Evolutionary conservation across 2,888 invertebrate species (phyloP).

Genomic region (Synergus laeviventris): DNA sequence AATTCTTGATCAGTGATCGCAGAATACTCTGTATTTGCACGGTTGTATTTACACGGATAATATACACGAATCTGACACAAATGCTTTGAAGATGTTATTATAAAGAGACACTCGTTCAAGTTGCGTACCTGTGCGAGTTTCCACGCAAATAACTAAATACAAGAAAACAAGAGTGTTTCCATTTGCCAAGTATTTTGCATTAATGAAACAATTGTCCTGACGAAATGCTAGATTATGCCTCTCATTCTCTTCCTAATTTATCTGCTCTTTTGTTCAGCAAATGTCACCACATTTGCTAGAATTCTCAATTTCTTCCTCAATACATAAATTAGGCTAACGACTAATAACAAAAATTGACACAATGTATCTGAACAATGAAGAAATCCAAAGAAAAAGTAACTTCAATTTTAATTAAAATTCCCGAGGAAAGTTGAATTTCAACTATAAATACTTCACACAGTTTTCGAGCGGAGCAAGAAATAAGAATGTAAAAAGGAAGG

Average conservation of each 20-base stretch:
- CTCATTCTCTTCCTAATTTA: background rate
- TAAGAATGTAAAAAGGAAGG: slow-evolving; percentile 39
- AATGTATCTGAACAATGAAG: background rate
- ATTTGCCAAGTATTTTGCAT: background rate
- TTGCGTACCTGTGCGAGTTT: background rate
- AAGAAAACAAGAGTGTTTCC: background rate
- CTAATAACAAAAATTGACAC: background rate
- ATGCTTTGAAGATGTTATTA: background rate
- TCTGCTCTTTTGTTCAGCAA: background rate
- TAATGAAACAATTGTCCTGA: background rate
- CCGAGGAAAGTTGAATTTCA: background rate
- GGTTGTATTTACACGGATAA: background rate
- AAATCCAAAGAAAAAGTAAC: background rate
- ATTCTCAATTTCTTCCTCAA: too few species aligned
- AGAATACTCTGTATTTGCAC: background rate
- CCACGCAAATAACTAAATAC: background rate
- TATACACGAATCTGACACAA: background rate
- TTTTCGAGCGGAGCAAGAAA: background rate
- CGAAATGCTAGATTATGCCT: background rate
- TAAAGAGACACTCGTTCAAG: background rate
- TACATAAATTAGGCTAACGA: background rate
- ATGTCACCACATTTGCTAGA: background rate
- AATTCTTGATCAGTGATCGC: background rate
- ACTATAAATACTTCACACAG: slow-evolving; percentile 19
- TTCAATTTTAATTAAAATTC: background rate